Percentiles rank a stretch among this genome's conserved stretches.
Evolutionary conservation across 2,888 invertebrate species (phyloP).

Genomic region (Chorisops tibialis): DNA sequence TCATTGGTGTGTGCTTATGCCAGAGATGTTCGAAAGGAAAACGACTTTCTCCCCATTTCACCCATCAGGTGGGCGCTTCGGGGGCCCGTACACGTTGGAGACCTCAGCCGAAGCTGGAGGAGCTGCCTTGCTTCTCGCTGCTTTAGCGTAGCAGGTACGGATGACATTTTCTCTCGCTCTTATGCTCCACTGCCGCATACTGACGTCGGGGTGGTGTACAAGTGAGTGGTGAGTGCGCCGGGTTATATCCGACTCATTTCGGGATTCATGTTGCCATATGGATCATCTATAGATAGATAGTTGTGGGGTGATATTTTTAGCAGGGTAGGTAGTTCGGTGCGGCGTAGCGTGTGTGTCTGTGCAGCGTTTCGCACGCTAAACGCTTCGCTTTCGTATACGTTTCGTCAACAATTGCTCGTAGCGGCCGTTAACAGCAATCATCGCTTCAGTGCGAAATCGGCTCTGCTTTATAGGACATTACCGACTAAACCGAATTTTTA

Average conservation of each 20-base stretch:
- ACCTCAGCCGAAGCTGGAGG: too few species aligned
- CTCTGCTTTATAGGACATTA: conserved; percentile 34
- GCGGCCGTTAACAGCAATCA: conserved; percentile 36
- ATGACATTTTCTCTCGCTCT: conserved; percentile 14
- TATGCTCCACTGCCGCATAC: neutral
- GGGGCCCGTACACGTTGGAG: too few species aligned
- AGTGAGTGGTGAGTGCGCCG: conserved; percentile 16
- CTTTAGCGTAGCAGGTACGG: conserved; percentile 17
- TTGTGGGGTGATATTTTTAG: conserved; percentile 23
- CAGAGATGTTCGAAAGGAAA: conserved; percentile 25
- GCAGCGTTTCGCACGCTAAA: conserved; percentile 14
- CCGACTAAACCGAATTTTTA: too few species aligned
- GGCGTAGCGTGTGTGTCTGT: conserved; percentile 10
- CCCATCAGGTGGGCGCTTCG: neutral
- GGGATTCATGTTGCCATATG: conserved; percentile 20
- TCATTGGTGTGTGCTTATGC: conserved; percentile 26
- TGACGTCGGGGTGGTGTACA: too few species aligned
- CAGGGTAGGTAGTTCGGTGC: conserved; percentile 14
- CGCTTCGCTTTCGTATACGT: conserved; percentile 13
- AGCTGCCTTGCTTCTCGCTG: neutral
- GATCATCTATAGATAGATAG: conserved; percentile 14
- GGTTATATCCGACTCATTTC: conserved; percentile 24
- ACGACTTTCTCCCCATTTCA: conserved; percentile 23
- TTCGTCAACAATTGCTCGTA: conserved; percentile 31
- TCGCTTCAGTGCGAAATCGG: conserved; percentile 36